Evolutionary conservation across 2,797 vertebrate species (phyloP), one percentile per base, ranked within the genome.

Genomic region (Kryptopterus vitreolus): DNA sequence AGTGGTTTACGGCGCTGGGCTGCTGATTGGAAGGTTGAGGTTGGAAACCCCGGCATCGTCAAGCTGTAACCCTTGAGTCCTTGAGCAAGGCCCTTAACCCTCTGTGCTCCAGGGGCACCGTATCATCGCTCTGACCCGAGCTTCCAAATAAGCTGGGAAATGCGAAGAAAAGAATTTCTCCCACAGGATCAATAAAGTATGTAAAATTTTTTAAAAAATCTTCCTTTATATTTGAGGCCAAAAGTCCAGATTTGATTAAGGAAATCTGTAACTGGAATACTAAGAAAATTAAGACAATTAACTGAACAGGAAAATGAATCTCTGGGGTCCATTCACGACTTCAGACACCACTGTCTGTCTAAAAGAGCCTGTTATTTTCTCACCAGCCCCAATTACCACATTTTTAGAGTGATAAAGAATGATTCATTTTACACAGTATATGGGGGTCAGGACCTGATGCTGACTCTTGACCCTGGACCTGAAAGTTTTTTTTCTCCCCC

Each of bases 141-240:
- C n/a, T n/a, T n/a, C n/a, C n/a, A n/a, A n/a, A n/a, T n/a, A n/a
- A n/a, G n/a, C n/a, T n/a, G n/a, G n/a, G n/a, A n/a, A n/a, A n/a
- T n/a, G n/a, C n/a, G n/a, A n/a, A n/a, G n/a, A n/a, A n/a, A n/a
- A n/a, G n/a, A n/a, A n/a, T n/a, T n/a, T n/a, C n/a, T n/a, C n/a
- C n/a, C n/a, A n/a, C n/a, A n/a, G n/a, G n/a, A n/a, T n/a, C n/a
- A n/a, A n/a, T n/a, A n/a, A n/a, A n/a, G n/a, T n/a, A n/a, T n/a
- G n/a, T n/a, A n/a, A n/a, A n/a, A n/a, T n/a, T n/a, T n/a, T n/a
- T n/a, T n/a, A 65, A 31, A 29, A 61, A 18, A 58, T 43, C 6
- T 48, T 5, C n/a, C 65, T 48, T 50, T 81, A 24, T 82, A 86
- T 85, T 83, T 82, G 86, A 85, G 85, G 63, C 22, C 65, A 68